These are phyloP conservation scores for Polia nebulosa DNA, from an alignment of 2,888 invertebrate genomes.

Conservation along the genomic window DNA sequence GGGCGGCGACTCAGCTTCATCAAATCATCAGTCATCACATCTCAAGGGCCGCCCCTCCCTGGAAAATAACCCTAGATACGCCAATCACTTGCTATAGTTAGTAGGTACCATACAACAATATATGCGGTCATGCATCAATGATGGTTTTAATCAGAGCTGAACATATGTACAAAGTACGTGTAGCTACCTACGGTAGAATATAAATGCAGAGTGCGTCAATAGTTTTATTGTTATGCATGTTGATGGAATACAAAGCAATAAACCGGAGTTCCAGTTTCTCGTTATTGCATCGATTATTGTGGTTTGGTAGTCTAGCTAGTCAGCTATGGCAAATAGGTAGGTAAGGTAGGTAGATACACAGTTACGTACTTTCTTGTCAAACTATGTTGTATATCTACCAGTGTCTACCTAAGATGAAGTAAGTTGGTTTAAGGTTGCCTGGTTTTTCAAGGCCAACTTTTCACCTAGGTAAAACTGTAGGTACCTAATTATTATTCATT, in stretches of 20 bases:
- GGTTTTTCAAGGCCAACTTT: no score
- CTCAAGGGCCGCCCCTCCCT: no score
- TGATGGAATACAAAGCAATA: slow-evolving; percentile 29
- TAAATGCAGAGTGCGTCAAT: slow-evolving; percentile 37
- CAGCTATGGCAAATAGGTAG: neutral
- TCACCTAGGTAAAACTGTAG: no score
- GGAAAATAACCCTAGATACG: no score
- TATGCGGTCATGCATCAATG: neutral
- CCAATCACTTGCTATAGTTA: neutral
- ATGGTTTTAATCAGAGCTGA: neutral
- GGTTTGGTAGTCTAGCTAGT: slow-evolving; percentile 4
- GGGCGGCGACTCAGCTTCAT: no score
- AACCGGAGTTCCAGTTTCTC: slow-evolving; percentile 13
- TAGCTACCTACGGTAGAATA: neutral
- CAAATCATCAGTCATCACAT: no score
- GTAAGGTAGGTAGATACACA: no score
- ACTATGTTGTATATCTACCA: no score
- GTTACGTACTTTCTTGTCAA: no score
- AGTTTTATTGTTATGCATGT: slow-evolving; percentile 45
- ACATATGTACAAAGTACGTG: neutral
- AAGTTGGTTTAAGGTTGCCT: no score
- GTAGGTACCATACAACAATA: neutral
- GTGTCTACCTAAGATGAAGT: no score
- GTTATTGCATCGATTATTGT: slow-evolving; percentile 29
- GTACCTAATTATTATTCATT: no score